Evolutionary conservation across 2,888 invertebrate species (phyloP), one percentile per base, ranked within the genome.

Genomic region (Melinaea menophilus): DNA sequence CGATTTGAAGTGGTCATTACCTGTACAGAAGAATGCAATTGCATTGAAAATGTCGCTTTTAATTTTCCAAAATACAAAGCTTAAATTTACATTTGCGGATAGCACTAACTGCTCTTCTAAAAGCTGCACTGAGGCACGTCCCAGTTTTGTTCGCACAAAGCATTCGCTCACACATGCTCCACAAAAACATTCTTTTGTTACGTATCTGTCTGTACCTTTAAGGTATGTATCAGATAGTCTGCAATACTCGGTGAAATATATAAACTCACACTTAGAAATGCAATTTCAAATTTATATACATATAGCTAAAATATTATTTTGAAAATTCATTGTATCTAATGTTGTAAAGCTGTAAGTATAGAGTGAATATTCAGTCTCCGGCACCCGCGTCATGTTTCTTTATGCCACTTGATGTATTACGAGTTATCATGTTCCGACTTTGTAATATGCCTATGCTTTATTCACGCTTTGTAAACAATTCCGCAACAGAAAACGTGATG

Each of bases 31-130:
- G 84, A 86, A 22, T 22, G 22, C 22, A 22, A 22, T 87, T 84
- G 85, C 88, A 87, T 88, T 85, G 81, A 83, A 85, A 89, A 85
- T 82, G 86, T 85, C 82, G 86, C 85, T 88, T 89, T 88, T 87
- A 87, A 87, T 88, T 88, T 88, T 86, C 85, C 84, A 79, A 86
- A 88, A 86, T 85, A 82, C 85, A 86, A 86, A 88, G 85, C 82
- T 82, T 83, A 86, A 87, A 86, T 88, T 87, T 80, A 78, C 82
- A 81, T 88, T 86, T 87, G 87, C 76, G 82, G 82, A 72, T 0
- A 37, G 37, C 37, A 37, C 37, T 37, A 37, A 37, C 37, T 37
- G 4, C 3, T 37, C 4, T 37, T 37, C 37, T 37, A 37, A 37
- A 37, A 37, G 4, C 7, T 37, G 78, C 77, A 76, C 76, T 79